Evolutionary conservation across 2,113 vertebrate species (phyloP).

Genomic region (Protomyctophum bolini): DNA sequence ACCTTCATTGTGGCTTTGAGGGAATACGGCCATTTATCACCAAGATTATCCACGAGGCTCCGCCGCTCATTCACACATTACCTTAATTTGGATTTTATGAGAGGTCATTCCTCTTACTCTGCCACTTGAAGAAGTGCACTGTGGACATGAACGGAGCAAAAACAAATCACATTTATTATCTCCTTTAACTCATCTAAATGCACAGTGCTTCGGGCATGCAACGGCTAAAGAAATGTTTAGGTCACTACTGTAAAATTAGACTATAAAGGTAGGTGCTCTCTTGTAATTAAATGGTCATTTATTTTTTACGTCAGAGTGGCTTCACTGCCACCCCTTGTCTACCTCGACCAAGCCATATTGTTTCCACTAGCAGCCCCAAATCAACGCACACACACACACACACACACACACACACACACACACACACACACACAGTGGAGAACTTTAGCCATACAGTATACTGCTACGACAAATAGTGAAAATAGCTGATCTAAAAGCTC

Average conservation of each 20-base stretch:
- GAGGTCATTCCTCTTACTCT: constrained; percentile 69
- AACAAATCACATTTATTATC: constrained; percentile 70
- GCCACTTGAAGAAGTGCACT: constrained; percentile 57
- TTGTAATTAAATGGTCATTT: constrained; percentile 48
- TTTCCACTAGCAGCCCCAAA: too few relatives aligned
- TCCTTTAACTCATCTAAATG: constrained; percentile 52
- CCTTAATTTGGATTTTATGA: constrained; percentile 73
- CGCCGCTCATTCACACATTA: constrained; percentile 71
- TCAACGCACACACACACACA: too few relatives aligned
- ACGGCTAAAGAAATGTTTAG: constrained; percentile 47
- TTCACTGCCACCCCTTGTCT: neutral
- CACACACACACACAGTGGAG: too few relatives aligned
- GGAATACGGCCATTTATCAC: constrained; percentile 60
- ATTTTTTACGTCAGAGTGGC: constrained; percentile 35
- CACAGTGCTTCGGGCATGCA: constrained; percentile 14
- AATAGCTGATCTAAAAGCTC: too few relatives aligned
- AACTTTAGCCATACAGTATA: too few relatives aligned
- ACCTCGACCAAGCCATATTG: neutral
- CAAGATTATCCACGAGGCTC: constrained; percentile 52
- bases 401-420: too few relatives aligned
- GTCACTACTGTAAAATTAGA: constrained; percentile 41
- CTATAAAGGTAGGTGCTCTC: constrained; percentile 46
- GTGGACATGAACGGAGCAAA: constrained; percentile 48
- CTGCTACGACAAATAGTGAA: too few relatives aligned
- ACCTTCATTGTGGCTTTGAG: constrained; percentile 59